These are phyloP conservation scores for Porites evermanni DNA, from an alignment of 92 coral and sea anemone genomes.

Conservation along the genomic window DNA sequence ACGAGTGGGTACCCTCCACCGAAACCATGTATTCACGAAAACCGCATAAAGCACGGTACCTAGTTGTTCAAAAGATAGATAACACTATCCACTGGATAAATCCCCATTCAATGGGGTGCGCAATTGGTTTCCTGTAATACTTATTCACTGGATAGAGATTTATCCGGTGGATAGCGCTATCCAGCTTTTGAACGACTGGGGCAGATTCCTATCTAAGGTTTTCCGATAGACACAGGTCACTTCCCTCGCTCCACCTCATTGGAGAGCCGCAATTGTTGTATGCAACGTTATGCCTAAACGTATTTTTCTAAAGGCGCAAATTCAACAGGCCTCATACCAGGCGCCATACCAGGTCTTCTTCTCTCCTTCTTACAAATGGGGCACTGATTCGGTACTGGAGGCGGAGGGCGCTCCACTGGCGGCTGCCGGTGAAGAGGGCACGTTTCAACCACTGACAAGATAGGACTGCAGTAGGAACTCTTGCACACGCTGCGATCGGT, in stretches of 20 bases:
- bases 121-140: too few species aligned
- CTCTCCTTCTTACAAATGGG: constrained; percentile 81
- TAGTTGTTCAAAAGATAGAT: too few species aligned
- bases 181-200: too few species aligned
- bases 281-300: constrained; percentile 32
- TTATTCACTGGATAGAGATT: too few species aligned
- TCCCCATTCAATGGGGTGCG: too few species aligned
- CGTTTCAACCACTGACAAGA: constrained; percentile 78
- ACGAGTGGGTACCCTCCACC: too few species aligned
- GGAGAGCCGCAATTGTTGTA: not conserved
- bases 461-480: constrained; percentile 87
- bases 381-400: constrained; percentile 58
- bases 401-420: constrained; percentile 53
- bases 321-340: constrained; percentile 53
- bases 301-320: constrained; percentile 61
- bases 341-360: constrained; percentile 50
- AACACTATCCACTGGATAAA: too few species aligned
- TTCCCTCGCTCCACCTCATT: not conserved
- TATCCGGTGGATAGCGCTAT: too few species aligned
- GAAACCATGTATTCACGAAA: too few species aligned
- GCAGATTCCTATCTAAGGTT: not conserved
- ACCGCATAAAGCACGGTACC: too few species aligned
- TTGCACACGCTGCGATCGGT: constrained; percentile 62
- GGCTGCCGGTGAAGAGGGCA: constrained; percentile 78
- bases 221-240: not conserved